A percentile compares a stretch with the other conserved stretches of the same genome.
Evolutionary conservation across 2,888 invertebrate species (phyloP).

Genomic region (Tiphia femorata): DNA sequence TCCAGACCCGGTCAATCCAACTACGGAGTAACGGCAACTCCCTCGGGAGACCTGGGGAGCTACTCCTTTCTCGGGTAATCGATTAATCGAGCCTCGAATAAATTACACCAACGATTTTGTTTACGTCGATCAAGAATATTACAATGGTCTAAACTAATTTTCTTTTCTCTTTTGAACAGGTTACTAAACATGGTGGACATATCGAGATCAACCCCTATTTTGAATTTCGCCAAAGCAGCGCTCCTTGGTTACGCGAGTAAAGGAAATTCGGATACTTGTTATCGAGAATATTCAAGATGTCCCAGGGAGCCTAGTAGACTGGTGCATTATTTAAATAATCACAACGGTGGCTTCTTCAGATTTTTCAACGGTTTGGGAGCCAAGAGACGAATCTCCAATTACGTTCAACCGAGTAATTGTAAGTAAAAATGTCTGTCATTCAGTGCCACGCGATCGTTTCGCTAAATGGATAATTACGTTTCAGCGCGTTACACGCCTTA

Average conservation of each 20-base stretch:
- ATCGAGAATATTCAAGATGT: slow-evolving; percentile 79
- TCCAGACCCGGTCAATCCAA: slow-evolving; percentile 52
- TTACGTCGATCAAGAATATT: no score
- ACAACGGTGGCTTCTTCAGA: slow-evolving; percentile 87
- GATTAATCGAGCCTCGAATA: no score
- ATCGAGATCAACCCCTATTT: slow-evolving; percentile 74
- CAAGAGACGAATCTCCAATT: no score
- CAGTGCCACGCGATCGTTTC: no score
- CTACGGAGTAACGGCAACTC: slow-evolving; percentile 48
- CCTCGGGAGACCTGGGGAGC: slow-evolving; percentile 53
- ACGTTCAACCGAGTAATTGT: no score
- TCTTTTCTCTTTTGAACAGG: slow-evolving; percentile 65
- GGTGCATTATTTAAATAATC: slow-evolving; percentile 84
- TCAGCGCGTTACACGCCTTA: no score
- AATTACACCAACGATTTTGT: no score
- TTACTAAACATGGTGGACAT: slow-evolving; percentile 72
- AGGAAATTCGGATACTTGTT: slow-evolving; percentile 74
- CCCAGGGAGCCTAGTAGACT: slow-evolving; percentile 81
- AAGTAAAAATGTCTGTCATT: no score
- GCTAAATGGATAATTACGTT: no score
- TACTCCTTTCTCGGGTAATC: slow-evolving; percentile 74
- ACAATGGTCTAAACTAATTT: no score
- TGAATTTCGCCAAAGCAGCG: slow-evolving; percentile 82
- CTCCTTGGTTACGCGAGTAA: slow-evolving; percentile 80
- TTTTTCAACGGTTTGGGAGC: slow-evolving; percentile 79